Conservation (phyloP, 92 coral and sea anemone species). For the Hydrozoanthus gracilis region DNA sequence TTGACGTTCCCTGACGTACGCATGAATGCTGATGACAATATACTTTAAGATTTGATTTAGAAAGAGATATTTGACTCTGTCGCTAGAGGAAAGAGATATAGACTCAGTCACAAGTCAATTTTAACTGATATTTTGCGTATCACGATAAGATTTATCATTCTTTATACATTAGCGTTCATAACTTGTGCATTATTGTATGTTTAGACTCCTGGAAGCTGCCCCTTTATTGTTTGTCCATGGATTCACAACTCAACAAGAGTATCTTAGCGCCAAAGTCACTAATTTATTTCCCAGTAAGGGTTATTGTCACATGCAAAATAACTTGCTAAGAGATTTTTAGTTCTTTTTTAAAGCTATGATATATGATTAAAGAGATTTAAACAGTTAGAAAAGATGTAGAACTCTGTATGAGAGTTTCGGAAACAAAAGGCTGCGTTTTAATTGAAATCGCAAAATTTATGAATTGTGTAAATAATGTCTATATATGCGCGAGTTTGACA, state of each 20-base stretch:
- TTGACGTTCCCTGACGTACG: background rate
- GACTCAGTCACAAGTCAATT: background rate
- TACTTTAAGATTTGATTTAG: background rate
- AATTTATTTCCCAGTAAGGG: constrained; percentile 36
- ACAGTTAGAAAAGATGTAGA: background rate
- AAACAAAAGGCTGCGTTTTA: background rate
- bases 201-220: constrained; percentile 23
- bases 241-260: constrained; percentile 16
- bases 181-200: background rate
- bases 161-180: background rate
- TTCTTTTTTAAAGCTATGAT: background rate
- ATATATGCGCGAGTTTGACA: constrained; percentile 10
- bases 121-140: background rate
- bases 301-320: background rate
- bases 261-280: constrained; percentile 25
- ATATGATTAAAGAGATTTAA: background rate
- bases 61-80: background rate
- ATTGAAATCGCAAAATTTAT: constrained; percentile 35
- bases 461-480: constrained; percentile 31
- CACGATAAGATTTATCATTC: background rate
- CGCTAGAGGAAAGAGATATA: background rate
- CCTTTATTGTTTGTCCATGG: background rate
- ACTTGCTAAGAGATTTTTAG: background rate
- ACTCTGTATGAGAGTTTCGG: background rate
- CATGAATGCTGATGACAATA: background rate